Conservation (phyloP, 2,113 vertebrate genomes). For the Periophthalmus modestus region DNA sequence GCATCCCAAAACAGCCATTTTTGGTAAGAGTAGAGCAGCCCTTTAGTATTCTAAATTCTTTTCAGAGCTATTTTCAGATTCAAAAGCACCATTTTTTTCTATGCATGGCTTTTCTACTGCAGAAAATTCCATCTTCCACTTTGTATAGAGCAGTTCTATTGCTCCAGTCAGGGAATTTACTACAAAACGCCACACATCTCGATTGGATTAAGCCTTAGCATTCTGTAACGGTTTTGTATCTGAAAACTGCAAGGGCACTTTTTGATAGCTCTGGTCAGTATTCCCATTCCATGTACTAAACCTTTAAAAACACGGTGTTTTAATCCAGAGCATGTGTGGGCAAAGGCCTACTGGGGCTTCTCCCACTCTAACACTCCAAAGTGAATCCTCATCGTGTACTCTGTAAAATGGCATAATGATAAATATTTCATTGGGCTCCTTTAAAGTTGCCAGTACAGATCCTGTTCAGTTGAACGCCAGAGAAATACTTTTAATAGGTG, state of each 20-base stretch:
- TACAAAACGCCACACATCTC: not conserved
- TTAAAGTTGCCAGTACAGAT: constrained; percentile 50
- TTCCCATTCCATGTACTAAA: constrained; percentile 38
- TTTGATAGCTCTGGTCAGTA: constrained; percentile 13
- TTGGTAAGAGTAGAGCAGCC: not conserved
- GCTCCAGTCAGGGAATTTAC: not conserved
- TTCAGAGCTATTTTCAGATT: not conserved
- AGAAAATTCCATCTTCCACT: not conserved
- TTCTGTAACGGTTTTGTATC: not conserved
- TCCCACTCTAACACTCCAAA: constrained; percentile 61
- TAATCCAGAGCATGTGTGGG: constrained; percentile 44
- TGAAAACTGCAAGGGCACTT: not conserved
- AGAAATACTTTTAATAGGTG: constrained; percentile 36
- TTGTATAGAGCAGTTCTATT: not conserved
- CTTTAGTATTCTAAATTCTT: not conserved
- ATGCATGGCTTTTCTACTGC: not conserved
- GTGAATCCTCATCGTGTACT: constrained; percentile 59
- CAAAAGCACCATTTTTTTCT: not conserved
- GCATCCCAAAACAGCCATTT: not conserved
- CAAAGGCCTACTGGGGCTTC: constrained; percentile 48
- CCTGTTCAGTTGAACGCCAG: constrained; percentile 47
- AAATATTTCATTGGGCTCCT: constrained; percentile 73
- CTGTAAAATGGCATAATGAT: constrained; percentile 68
- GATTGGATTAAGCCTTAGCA: not conserved
- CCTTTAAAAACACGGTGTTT: constrained; percentile 35